Percentiles rank a stretch among this genome's conserved stretches.
These are phyloP conservation scores for Trachops cirrhosus DNA, from an alignment of 2,797 vertebrate species.

Conservation along the genomic window DNA sequence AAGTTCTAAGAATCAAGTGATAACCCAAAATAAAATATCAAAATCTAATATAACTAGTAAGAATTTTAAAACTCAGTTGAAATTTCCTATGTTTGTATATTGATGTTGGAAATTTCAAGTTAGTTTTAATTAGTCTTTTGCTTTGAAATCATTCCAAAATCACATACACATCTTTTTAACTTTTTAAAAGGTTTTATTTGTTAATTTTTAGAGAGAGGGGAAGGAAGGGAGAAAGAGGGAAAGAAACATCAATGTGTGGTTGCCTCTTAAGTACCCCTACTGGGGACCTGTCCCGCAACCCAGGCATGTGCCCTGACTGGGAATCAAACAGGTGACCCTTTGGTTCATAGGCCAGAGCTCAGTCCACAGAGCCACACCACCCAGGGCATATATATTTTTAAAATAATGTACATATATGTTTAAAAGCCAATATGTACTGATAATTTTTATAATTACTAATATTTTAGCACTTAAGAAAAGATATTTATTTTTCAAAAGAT, in stretches of 20 bases:
- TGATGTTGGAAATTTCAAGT: not conserved
- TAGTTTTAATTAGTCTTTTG: not conserved
- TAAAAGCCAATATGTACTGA: not conserved
- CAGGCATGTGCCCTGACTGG: no score
- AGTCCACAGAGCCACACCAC: no score
- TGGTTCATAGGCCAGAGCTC: no score
- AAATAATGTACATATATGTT: not conserved
- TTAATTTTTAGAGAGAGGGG: no score
- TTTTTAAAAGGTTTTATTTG: not conserved
- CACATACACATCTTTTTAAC: not conserved
- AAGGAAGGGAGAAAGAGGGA: no score
- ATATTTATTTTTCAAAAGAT: conserved; percentile 32
- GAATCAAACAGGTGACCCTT: no score
- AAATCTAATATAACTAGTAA: not conserved
- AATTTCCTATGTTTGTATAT: not conserved
- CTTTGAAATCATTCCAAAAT: conserved; percentile 37
- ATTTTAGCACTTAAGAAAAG: conserved; percentile 35
- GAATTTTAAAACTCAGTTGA: not conserved
- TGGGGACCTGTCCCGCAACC: no score
- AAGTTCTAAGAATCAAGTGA: not conserved
- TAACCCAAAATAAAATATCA: not conserved
- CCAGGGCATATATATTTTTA: not conserved
- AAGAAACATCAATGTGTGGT: no score
- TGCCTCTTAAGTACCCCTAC: no score
- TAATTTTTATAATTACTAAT: not conserved